Evolutionary conservation across 2,113 vertebrate species (phyloP).

Genomic region (Otolemur garnettii): DNA sequence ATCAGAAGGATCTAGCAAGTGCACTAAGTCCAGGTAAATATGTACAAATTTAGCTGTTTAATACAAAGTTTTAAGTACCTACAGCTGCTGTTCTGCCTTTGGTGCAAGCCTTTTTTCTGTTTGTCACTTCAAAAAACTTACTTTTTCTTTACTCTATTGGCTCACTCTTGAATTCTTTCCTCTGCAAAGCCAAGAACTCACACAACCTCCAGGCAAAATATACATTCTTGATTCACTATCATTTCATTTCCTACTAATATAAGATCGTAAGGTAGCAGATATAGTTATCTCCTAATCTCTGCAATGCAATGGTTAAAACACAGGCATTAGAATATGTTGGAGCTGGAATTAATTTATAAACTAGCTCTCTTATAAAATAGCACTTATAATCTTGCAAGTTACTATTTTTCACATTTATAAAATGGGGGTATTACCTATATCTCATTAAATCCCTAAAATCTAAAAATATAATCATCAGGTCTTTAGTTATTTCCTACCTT

Average conservation of each 20-base stretch:
- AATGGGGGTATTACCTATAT: not conserved
- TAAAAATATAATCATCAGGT: not conserved
- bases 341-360: not conserved
- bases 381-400: not conserved
- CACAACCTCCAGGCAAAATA: no score
- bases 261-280: not conserved
- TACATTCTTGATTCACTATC: not conserved
- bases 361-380: not conserved
- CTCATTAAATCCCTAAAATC: not conserved
- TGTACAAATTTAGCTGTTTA: not conserved
- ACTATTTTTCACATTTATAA: not conserved
- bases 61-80: not conserved
- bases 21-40: not conserved
- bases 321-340: not conserved
- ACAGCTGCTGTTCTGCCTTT: not conserved
- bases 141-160: no score
- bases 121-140: no score
- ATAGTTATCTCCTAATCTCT: not conserved
- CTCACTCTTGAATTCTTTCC: no score
- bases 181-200: no score
- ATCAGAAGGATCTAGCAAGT: not conserved
- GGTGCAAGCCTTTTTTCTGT: no score
- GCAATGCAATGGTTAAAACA: not conserved
- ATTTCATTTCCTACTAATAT: not conserved
- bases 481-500: slow-evolving; percentile 88